Evolutionary conservation across 2,888 invertebrate species (phyloP), one percentile per base, ranked within the genome.

Genomic region (Ellobium chinense): DNA sequence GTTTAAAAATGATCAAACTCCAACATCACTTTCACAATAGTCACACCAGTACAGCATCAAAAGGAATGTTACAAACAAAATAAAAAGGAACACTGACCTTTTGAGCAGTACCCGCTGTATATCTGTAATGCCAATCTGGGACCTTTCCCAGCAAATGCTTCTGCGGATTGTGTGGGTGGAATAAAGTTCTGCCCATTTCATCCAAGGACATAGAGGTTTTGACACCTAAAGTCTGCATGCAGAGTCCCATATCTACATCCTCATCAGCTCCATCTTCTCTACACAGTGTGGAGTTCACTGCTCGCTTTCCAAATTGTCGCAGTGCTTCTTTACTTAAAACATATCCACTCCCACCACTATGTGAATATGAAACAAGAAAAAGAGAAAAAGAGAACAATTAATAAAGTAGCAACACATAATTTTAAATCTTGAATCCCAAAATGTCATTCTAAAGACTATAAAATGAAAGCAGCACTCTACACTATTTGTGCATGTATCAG

Each of bases 251-350:
- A 78, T 89, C 89, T 0, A 86, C 88, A 60, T 91, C 91, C 80
- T 91, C 91, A 0, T 87, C 89, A 0, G 89, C 89, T 21, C 86
- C 84, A 84, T 89, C 90, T 66, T 85, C 78, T 2, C 66, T 56
- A 37, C 87, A 87, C 1, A 83, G 0, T 1, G 14, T 78, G 46
- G 77, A 27, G 46, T 81, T n/a, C 27, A 80, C 46, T 70, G 78
- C 87, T 34, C 62, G 56, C n/a, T 46, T 60, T 18, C 75, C 82
- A 91, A 98, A 96, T 85, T 95, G 94, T 65, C 94, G 95, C 2
- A 93, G 86, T 0, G 98, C 97, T 90, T 96, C 96, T 78, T 95
- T 95, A 89, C 98, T 98, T 31, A 99, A 94, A 37, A 98, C 97
- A 93, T 99, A 99, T 0, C 99, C 98, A 83, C 93, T 93, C 3